Conservation (phyloP, 2,113 vertebrate genomes). For the Edolisoma coerulescens region DNA sequence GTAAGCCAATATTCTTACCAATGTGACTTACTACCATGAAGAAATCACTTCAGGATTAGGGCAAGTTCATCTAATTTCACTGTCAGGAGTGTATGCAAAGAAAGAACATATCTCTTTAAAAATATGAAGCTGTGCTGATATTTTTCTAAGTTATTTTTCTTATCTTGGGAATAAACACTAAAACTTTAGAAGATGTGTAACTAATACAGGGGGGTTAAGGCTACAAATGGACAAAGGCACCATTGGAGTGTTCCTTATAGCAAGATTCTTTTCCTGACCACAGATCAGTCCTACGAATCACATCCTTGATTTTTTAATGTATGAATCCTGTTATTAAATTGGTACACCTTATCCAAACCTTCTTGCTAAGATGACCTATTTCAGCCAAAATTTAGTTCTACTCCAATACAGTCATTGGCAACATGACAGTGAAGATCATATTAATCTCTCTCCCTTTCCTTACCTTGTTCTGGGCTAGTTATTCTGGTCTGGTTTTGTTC, state of each 20-base stretch:
- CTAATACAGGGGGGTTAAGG: accelerated
- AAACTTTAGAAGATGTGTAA: background rate
- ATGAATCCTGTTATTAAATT: background rate
- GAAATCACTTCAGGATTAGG: accelerated
- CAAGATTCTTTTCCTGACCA: background rate
- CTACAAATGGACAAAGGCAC: background rate
- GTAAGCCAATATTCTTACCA: background rate
- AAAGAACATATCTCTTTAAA: background rate
- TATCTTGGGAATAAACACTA: background rate
- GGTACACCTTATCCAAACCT: background rate
- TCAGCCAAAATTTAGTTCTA: background rate
- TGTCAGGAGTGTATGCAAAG: background rate
- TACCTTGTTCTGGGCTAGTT: background rate
- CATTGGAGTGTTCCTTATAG: background rate
- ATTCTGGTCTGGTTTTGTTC: background rate
- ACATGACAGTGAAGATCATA: background rate
- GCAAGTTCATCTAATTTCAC: background rate
- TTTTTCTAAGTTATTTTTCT: background rate
- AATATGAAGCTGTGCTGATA: background rate
- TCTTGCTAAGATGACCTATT: background rate
- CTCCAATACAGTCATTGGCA: background rate
- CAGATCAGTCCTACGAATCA: background rate
- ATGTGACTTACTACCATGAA: background rate
- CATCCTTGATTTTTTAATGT: background rate
- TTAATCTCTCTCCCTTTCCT: background rate